phyloP scores from a whole-genome alignment of 1,140 invertebrate genomes.

The Diplogasteroides magnus region DNA sequence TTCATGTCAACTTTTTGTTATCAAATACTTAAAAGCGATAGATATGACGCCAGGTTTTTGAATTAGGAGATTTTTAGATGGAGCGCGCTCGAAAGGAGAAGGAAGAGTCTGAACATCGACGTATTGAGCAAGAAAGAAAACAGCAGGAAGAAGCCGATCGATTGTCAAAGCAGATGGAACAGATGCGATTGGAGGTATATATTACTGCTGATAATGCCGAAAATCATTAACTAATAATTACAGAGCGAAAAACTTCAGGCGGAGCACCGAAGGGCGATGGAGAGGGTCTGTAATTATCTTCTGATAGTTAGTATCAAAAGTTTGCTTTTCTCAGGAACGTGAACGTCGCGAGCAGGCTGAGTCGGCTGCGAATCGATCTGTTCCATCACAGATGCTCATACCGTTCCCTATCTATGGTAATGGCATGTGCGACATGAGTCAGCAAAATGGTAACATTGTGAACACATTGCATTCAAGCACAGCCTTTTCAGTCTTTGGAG shows the following conservation, averaged over 20 bases:
- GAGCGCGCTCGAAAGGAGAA: neutral
- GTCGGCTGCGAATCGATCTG: neutral
- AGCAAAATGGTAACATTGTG: neutral
- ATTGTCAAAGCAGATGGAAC: no score
- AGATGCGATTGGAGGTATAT: neutral
- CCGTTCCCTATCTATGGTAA: neutral
- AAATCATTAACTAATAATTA: neutral
- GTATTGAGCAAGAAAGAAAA: neutral
- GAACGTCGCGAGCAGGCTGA: neutral
- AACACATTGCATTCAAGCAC: neutral
- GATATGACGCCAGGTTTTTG: no score
- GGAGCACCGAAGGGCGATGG: neutral
- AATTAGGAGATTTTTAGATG: no score
- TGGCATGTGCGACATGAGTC: neutral
- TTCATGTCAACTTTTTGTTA: no score
- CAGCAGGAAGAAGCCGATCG: no score
- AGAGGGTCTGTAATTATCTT: neutral
- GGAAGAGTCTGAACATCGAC: neutral
- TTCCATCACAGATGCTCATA: neutral
- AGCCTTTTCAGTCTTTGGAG: no score
- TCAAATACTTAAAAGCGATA: no score
- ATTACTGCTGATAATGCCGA: neutral
- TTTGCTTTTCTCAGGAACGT: neutral
- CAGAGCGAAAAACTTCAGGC: neutral
- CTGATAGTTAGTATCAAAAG: no score